phyloP scores from a whole-genome alignment of 2,888 invertebrate species.

The Coleophora deauratella region DNA sequence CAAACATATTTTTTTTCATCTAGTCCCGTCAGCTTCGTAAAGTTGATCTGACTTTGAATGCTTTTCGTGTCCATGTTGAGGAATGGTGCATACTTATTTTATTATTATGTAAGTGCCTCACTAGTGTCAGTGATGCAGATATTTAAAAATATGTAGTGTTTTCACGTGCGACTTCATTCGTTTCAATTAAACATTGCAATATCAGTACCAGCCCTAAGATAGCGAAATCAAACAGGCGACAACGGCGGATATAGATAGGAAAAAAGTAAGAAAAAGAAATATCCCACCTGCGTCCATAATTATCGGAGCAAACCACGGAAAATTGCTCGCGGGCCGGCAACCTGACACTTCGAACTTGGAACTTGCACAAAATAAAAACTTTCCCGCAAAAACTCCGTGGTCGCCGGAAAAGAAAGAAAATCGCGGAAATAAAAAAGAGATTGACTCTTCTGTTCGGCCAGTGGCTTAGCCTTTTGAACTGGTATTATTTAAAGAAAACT shows the following conservation, averaged over 20 bases:
- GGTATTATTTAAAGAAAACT: no score
- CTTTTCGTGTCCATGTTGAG: no score
- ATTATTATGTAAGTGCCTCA: no score
- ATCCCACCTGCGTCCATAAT: conserved; percentile 68
- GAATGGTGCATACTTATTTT: no score
- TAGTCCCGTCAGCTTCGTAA: no score
- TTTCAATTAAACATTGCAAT: no score
- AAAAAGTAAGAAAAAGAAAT: conserved; percentile 40
- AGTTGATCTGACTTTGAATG: no score
- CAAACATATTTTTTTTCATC: no score
- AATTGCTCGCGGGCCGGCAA: conserved; percentile 64
- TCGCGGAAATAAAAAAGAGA: conserved; percentile 70
- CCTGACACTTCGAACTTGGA: conserved; percentile 61
- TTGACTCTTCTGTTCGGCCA: conserved; percentile 64
- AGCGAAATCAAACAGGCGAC: conserved; percentile 22
- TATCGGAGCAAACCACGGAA: conserved; percentile 67
- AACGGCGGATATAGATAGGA: not conserved
- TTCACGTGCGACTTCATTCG: no score
- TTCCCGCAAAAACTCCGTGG: conserved; percentile 59
- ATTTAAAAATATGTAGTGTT: conserved; percentile 11
- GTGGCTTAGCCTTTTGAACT: no score
- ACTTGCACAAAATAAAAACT: conserved; percentile 69
- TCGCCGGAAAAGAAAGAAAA: conserved; percentile 51
- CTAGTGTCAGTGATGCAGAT: no score
- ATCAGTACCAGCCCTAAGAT: not conserved